Evolutionary conservation across 2,797 vertebrate species (phyloP).

Genomic region (Myioborus miniatus): DNA sequence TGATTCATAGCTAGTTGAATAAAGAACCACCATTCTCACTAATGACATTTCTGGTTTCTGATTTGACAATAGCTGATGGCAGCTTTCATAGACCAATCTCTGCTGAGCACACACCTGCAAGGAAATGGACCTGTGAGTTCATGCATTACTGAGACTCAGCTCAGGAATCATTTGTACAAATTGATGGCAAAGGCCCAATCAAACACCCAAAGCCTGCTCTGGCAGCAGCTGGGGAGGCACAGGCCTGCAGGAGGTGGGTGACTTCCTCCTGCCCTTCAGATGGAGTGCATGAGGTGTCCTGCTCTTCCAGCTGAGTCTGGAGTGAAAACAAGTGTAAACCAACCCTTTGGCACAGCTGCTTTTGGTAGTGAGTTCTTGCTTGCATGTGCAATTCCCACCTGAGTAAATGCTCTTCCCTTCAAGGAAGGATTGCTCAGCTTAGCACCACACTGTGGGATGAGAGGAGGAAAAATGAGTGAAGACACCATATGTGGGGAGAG

Average conservation of each 20-base stretch:
- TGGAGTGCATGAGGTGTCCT: background rate
- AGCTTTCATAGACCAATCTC: background rate
- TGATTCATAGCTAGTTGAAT: background rate
- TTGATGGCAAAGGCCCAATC: background rate
- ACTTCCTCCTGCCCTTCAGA: background rate
- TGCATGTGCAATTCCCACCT: background rate
- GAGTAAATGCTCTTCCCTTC: background rate
- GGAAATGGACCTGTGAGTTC: slow-evolving; percentile 23
- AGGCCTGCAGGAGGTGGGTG: background rate
- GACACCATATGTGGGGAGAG: background rate
- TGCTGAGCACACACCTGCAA: slow-evolving; percentile 6
- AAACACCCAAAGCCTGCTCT: background rate
- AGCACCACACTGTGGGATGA: background rate
- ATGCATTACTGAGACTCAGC: background rate
- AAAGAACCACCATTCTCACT: background rate
- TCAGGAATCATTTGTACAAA: slow-evolving; percentile 1
- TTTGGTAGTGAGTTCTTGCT: background rate
- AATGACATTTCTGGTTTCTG: slow-evolving; percentile 27
- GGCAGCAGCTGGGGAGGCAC: background rate
- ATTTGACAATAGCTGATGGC: slow-evolving; percentile 29
- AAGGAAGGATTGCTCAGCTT: background rate
- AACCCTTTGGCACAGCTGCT: background rate
- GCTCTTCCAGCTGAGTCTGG: background rate
- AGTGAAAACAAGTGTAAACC: background rate
- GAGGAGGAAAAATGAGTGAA: background rate